These are phyloP conservation scores for Aselliscus stoliczkanus DNA, from an alignment of 2,797 vertebrate genomes.

Conservation along the genomic window DNA sequence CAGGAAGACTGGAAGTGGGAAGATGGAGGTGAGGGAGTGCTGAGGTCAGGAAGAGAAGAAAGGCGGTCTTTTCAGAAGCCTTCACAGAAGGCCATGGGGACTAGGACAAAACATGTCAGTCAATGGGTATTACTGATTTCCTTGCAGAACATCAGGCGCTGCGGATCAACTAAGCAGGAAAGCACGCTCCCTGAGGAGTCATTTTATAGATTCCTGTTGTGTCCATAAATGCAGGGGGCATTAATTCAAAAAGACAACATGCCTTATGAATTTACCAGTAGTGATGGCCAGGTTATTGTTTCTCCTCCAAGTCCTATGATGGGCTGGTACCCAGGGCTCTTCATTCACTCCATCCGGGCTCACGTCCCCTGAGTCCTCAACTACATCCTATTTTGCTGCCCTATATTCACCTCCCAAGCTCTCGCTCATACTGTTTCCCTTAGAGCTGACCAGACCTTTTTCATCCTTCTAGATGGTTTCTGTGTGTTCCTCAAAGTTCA, in stretches of 20 bases:
- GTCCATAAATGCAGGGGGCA: not conserved
- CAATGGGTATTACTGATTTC: not conserved
- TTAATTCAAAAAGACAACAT: slow-evolving; percentile 23
- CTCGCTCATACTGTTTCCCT: not conserved
- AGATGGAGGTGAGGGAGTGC: not conserved
- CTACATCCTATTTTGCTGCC: not conserved
- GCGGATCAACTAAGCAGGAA: slow-evolving; percentile 32
- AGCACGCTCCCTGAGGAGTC: slow-evolving; percentile 12
- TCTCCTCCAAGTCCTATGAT: not conserved
- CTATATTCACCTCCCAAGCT: too few relatives aligned
- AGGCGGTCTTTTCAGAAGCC: slow-evolving; percentile 58
- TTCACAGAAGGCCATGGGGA: not conserved
- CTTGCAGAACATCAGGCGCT: not conserved
- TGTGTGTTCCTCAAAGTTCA: not conserved
- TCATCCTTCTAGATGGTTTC: not conserved
- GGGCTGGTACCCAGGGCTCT: not conserved
- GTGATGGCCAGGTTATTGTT: not conserved
- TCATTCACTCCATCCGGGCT: not conserved
- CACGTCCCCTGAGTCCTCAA: not conserved
- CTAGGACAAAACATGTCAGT: not conserved
- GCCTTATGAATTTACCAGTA: not conserved
- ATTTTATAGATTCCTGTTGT: slow-evolving; percentile 13
- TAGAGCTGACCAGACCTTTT: not conserved
- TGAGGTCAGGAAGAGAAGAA: slow-evolving; percentile 43
- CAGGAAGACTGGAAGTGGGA: not conserved